These are phyloP conservation scores for Phalanger gymnotis DNA, from an alignment of 2,797 vertebrate genomes.

Conservation along the genomic window DNA sequence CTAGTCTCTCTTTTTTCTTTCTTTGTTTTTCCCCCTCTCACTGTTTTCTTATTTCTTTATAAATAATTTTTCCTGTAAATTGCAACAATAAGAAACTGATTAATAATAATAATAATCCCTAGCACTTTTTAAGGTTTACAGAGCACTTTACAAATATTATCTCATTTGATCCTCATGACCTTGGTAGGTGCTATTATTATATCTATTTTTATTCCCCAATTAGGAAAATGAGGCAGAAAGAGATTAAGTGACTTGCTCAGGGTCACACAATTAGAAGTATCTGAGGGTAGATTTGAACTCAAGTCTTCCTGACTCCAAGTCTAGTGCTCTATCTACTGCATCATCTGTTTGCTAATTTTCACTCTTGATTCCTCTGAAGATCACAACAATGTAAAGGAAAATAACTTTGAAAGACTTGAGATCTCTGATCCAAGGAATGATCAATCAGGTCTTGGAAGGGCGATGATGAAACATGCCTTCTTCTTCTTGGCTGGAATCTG, in stretches of 20 bases:
- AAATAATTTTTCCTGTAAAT: background rate
- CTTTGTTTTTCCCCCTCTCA: background rate
- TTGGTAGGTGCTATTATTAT: background rate
- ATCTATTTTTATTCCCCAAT: background rate
- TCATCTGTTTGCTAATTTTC: background rate
- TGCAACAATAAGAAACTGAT: background rate
- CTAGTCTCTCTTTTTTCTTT: background rate
- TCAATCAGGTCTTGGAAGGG: background rate
- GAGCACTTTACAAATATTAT: background rate
- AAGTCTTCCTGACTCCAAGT: background rate
- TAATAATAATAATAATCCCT: background rate
- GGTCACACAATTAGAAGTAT: background rate
- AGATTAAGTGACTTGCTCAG: background rate
- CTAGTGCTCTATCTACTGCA: background rate
- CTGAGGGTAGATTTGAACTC: background rate
- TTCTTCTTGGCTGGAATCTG: background rate
- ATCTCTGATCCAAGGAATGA: background rate
- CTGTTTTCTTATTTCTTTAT: background rate
- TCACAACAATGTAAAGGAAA: background rate
- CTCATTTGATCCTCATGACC: background rate
- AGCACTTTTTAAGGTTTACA: background rate
- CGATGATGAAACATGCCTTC: background rate
- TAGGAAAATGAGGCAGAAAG: background rate
- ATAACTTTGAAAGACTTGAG: background rate
- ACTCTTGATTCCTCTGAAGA: background rate